These are phyloP conservation scores for Sorex fumeus DNA, from an alignment of 2,113 vertebrate genomes.

Conservation along the genomic window DNA sequence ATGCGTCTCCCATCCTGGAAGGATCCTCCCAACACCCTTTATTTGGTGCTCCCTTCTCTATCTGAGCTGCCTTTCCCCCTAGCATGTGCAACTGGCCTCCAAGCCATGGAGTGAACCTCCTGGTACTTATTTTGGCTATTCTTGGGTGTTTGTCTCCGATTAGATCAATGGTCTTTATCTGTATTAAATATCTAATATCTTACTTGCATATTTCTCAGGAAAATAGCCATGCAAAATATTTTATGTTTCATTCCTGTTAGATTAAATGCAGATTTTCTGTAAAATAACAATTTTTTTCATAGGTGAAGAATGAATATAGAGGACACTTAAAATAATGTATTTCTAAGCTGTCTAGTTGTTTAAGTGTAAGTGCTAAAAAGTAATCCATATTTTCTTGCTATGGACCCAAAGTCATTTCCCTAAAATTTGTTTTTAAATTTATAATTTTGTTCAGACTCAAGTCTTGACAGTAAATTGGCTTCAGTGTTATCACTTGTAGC, in stretches of 20 bases:
- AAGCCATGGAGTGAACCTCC: too few relatives aligned
- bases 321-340: constrained; percentile 49
- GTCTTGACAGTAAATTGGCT: neutral
- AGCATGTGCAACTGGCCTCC: too few relatives aligned
- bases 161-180: neutral
- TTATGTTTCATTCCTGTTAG: constrained; percentile 20
- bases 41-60: too few relatives aligned
- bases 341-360: constrained; percentile 58
- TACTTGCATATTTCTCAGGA: neutral
- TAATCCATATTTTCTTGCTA: constrained; percentile 27
- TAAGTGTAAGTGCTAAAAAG: constrained; percentile 59
- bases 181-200: constrained; percentile 24
- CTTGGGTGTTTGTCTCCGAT: too few relatives aligned
- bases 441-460: constrained; percentile 11
- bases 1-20: too few relatives aligned
- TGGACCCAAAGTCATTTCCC: neutral
- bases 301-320: constrained; percentile 19
- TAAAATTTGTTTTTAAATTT: constrained; percentile 18
- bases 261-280: constrained; percentile 61
- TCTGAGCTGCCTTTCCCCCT: too few relatives aligned
- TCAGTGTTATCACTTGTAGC: neutral
- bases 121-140: too few relatives aligned
- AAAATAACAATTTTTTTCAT: constrained; percentile 36
- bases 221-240: constrained; percentile 6
- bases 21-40: too few relatives aligned